Base-by-base conservation (phyloP, 53 echinoderm and acorn worm genomes). In the Holothuria leucospilota region DNA sequence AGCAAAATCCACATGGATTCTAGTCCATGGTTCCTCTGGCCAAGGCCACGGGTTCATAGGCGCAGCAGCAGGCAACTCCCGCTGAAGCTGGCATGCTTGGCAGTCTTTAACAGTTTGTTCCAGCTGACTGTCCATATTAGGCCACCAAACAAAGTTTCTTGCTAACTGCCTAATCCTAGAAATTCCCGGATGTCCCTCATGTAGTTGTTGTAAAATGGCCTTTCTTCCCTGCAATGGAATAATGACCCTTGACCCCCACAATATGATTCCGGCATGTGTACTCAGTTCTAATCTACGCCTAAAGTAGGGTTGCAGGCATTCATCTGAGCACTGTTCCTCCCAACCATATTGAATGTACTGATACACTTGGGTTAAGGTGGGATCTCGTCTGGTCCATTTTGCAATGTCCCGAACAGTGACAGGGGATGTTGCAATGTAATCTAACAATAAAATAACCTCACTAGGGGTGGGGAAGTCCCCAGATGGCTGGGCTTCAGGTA, bases 191-290 rank as follows among this genome's bases (percentile, higher is more conserved):
- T 91, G 88, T 29, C 87, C 84, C 21, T 87, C 88, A 78, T 91
- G 88, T 20, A 91, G 69, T 62, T 84, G 84, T 65, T 66, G 3
- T 65, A 91, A 39, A 21, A 87, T 40, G 28, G 59, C 79, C 58
- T 84, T 63, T 28, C 88, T 73, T 10, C 69, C 91, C 15, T 69
- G 88, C 5, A 40, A 79, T 62, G 88, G 75, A 24, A 92, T 66
- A 13, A 85, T 59, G 13, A 92, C 85, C 29, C 85, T 80, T 6
- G 81, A 70, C 42, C 88, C 92, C 88, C 88, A 92, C 71, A 92
- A 27, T 23, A 88, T 63, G 29, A 78, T 59, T 18, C 86, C 85
- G 78, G 28, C 39, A 21, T 85, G 71, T 34, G 21, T 69, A 62
- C 79, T 78, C 3, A 91, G 49, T 24, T 91, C 85, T 20, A 38